Evolutionary conservation across 2,113 vertebrate species (phyloP).

Genomic region (Burhinus oedicnemus): DNA sequence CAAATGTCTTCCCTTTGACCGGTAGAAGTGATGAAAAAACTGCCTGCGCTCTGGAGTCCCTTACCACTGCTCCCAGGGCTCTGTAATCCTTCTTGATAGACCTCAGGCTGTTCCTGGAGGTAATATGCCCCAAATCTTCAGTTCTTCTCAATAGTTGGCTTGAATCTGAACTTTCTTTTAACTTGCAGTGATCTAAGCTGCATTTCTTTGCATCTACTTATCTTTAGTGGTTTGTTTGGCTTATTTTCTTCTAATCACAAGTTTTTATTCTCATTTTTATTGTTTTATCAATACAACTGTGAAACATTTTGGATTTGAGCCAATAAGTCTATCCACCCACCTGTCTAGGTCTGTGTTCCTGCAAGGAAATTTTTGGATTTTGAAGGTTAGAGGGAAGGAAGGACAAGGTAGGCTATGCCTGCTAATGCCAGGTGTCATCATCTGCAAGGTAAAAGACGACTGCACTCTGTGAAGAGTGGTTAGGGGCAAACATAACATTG

Average conservation of each 20-base stretch:
- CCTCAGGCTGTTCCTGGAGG: not conserved
- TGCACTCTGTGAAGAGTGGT: not conserved
- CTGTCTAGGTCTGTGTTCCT: not conserved
- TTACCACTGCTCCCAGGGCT: not conserved
- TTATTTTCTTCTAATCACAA: not conserved
- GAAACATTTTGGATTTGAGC: not conserved
- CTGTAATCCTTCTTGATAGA: not conserved
- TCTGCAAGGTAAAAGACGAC: not conserved
- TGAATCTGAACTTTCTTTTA: not conserved
- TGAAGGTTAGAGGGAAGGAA: not conserved
- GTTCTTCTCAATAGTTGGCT: not conserved
- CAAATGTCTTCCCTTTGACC: not conserved
- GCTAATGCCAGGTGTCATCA: not conserved
- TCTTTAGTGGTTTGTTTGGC: not conserved
- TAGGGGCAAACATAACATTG: not conserved
- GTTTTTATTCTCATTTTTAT: not conserved
- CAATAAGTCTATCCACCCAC: not conserved
- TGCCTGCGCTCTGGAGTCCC: not conserved
- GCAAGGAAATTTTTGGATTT: not conserved
- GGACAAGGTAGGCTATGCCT: not conserved
- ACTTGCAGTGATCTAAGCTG: not conserved
- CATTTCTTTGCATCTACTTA: not conserved
- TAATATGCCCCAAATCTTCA: not conserved
- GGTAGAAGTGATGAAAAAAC: not conserved
- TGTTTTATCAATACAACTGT: not conserved